Base-by-base conservation (phyloP, 2,113 vertebrate species). In the Scomber scombrus region DNA sequence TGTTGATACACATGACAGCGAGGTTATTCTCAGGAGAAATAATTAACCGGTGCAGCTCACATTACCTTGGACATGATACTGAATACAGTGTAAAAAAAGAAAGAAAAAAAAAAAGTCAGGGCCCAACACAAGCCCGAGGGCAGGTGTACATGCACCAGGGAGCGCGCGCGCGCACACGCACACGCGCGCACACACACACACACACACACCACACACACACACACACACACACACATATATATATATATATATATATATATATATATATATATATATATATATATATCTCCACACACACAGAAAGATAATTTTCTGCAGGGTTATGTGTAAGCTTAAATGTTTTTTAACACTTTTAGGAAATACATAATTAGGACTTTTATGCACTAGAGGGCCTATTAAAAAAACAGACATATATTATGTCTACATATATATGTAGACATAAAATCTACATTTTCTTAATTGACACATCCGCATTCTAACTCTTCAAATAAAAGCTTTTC, bases 51-150 rank as follows among this genome's bases (percentile, higher is more conserved):
- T 72, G 51, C 58, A 69, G 74, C 40, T 89, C 69, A 40, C 13
- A 13, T 82, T 89, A 56, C 89, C 71, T 64, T 78, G 82, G 64
- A 79, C 69, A 43, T 73, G 70, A 85, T 75, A 61, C 67, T 66
- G 58, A 68, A 79, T 12, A 55, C 56, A 75, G 45, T 71, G 47
- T 43, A 6, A 80, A 47, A 45, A 75, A 55, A 12, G 1, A 49
- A 46, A 29, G 31, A 14, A 14, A 40, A 23, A 50, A 21, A 58
- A n/a, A 34, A 54, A 68, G 19, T 40, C 21, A 47, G 70, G 84
- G 82, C 79, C 84, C 58, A 16, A 83, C 65, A 63, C 49, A 60
- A 82, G 67, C 72, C 61, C 75, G 66, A 50, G 60, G 69, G 61
- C 72, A 78, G 40, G 63, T 70, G 56, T 21, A 45, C 68, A 49